Evolutionary conservation across 2,797 vertebrate species (phyloP).

Genomic region (Chloroceryle amazona): DNA sequence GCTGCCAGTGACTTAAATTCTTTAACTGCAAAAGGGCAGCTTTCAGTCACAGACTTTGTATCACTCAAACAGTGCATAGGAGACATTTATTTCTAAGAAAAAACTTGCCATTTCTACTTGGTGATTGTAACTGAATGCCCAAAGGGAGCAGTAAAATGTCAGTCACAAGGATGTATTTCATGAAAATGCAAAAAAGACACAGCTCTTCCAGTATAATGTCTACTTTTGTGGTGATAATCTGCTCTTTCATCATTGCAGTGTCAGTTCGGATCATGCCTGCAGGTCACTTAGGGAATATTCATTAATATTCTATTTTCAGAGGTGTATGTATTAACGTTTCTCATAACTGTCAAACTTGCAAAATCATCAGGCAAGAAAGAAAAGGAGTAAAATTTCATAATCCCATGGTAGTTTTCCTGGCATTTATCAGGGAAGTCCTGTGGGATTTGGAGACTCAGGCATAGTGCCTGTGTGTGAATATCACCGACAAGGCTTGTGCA

Average conservation of each 20-base stretch:
- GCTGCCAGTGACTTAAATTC: not conserved
- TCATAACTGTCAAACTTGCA: not conserved
- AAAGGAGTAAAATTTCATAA: not conserved
- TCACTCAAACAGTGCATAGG: not conserved
- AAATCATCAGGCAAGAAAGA: not conserved
- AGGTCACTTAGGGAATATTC: not conserved
- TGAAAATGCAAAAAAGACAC: not conserved
- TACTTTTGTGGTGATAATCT: not conserved
- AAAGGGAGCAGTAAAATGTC: not conserved
- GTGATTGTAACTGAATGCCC: not conserved
- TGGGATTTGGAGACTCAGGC: not conserved
- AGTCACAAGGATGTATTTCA: not conserved
- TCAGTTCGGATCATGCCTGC: not conserved
- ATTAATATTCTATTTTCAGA: not conserved
- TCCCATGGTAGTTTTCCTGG: not conserved
- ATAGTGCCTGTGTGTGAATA: not conserved
- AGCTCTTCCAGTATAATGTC: not conserved
- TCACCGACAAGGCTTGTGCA: not conserved
- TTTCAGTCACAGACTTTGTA: not conserved
- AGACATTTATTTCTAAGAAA: not conserved
- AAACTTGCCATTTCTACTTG: not conserved
- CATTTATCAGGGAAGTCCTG: not conserved
- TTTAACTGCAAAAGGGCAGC: not conserved
- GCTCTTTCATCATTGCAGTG: not conserved
- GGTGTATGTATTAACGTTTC: fast-evolving